Evolutionary conservation across 2,797 vertebrate species (phyloP), one percentile per base, ranked within the genome.

Genomic region (Sciaenops ocellatus): DNA sequence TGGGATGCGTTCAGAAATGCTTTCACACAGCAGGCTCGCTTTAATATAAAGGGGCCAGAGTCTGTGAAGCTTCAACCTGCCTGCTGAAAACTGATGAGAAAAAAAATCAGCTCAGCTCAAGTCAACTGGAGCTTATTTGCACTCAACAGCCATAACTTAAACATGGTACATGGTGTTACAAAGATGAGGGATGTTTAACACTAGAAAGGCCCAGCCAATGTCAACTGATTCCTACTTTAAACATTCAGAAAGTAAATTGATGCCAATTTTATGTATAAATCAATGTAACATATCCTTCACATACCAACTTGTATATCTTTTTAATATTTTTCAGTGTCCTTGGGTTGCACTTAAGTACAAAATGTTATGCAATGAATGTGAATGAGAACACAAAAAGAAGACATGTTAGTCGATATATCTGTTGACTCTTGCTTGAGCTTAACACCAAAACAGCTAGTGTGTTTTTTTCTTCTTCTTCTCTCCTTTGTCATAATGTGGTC

Each of bases 41-140:
- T 89, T 86, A 81, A 89, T 84, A 83, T 87, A 87, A 90, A 88
- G 72, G 54, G 69, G 30, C 68, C 55, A 3, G 65, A 16, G 63
- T 73, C 73, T 87, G 87, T 85, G 84, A 81, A 87, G 84, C 83
- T 73, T 65, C 76, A 76, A 34, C 63, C 79, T 26, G 63, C 76
- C 51, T 52, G 61, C 54, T 69, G 69, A 67, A 79, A 80, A 78
- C 61, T 68, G 83, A 85, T 81, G 83, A 79, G 76, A 73, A 68
- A 67, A 67, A 62, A 62, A 85, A 70, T 77, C 80, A 51, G 66
- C 76, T 83, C 73, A 34, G 54, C 65, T 88, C 62, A 54, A 78
- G 56, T 82, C 76, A 17, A 73, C 83, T 82, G 82, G 78, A 85
- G 80, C 80, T 88, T 69, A 76, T 87, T 86, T 88, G 69, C 82